Conservation (phyloP, 2,888 invertebrate species). For the Perithous albicinctus region DNA sequence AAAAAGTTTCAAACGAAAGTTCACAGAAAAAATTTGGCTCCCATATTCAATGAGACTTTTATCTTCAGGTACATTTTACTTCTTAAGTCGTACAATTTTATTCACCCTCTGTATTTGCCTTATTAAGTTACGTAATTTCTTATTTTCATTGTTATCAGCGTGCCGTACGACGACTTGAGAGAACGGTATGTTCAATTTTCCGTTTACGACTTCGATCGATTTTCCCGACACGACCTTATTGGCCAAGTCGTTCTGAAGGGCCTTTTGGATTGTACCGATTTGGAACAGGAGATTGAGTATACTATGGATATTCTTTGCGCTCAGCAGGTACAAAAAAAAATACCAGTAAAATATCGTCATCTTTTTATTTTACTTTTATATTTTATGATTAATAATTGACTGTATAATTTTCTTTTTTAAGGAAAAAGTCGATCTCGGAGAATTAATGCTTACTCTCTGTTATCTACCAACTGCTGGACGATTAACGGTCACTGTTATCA, state of each 20-base stretch:
- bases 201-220: slow-evolving; percentile 95
- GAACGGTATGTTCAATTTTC: slow-evolving; percentile 93
- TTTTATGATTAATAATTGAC: neutral
- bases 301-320: slow-evolving; percentile 94
- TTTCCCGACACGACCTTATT: slow-evolving; percentile 94
- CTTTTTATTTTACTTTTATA: neutral
- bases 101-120: neutral
- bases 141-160: slow-evolving; percentile 85
- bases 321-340: slow-evolving; percentile 87
- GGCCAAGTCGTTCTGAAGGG: slow-evolving; percentile 94
- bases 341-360: neutral
- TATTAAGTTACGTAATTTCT: neutral
- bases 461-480: slow-evolving; percentile 96
- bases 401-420: slow-evolving; percentile 78
- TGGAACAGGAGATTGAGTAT: slow-evolving; percentile 93
- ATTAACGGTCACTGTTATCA: slow-evolving; percentile 95
- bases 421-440: slow-evolving; percentile 95
- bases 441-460: slow-evolving; percentile 95
- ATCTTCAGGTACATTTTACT: slow-evolving; percentile 88
- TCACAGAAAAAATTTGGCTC: slow-evolving; percentile 92
- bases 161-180: slow-evolving; percentile 90
- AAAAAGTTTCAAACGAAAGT: slow-evolving; percentile 95
- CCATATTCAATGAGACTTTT: slow-evolving; percentile 94
- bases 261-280: slow-evolving; percentile 91
- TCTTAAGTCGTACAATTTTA: slow-evolving; percentile 6